These are phyloP conservation scores for Tympanuchus pallidicinctus DNA, from an alignment of 2,113 vertebrate genomes.

Conservation along the genomic window DNA sequence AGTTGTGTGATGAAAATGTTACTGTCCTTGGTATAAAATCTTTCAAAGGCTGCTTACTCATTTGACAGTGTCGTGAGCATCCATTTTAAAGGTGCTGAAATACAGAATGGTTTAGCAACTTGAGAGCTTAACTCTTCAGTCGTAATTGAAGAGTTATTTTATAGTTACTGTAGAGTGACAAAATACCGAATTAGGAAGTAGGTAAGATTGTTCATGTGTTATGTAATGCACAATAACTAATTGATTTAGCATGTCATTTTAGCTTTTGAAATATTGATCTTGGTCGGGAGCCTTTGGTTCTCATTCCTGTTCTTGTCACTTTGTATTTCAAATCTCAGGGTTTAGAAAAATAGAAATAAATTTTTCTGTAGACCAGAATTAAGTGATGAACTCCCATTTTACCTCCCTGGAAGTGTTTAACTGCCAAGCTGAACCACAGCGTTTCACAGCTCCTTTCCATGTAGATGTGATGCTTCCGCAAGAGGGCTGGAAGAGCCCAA, in stretches of 20 bases:
- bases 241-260: background rate
- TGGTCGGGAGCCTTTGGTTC: background rate
- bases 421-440: background rate
- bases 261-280: background rate
- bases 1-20: background rate
- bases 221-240: background rate
- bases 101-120: background rate
- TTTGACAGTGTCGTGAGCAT: background rate
- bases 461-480: background rate
- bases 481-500: background rate
- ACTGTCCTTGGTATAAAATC: background rate
- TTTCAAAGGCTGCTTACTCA: background rate
- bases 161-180: background rate
- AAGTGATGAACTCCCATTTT: background rate
- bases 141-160: background rate
- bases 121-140: background rate
- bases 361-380: background rate
- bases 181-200: background rate
- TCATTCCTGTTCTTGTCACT: background rate
- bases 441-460: background rate
- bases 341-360: background rate
- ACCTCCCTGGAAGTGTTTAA: background rate
- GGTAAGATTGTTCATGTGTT: background rate
- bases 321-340: background rate
- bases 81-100: background rate